A percentile compares a stretch with the other conserved stretches of the same genome.
phyloP scores from a whole-genome alignment of 2,797 vertebrate genomes.

The Myripristis jacobus region DNA sequence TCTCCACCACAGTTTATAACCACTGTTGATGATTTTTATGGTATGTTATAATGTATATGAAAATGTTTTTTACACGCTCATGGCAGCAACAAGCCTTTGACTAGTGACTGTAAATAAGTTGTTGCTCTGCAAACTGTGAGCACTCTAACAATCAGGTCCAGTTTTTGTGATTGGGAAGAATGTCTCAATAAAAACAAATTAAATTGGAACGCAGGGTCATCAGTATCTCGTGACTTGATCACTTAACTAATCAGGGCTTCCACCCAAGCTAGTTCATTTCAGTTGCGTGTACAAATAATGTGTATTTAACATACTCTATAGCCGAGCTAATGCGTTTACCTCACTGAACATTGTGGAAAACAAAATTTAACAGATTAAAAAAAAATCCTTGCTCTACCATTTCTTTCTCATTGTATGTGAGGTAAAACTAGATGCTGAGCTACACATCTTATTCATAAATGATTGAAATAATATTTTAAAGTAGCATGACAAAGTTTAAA shows the following conservation, averaged over 20 bases:
- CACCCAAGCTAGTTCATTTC: background rate
- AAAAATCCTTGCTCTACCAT: too few species aligned
- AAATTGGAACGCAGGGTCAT: slow-evolving; percentile 22
- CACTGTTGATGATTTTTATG: slow-evolving; percentile 76
- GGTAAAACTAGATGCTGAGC: background rate
- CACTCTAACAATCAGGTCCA: slow-evolving; percentile 70
- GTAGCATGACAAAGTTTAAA: too few species aligned
- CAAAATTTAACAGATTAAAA: too few species aligned
- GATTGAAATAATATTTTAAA: too few species aligned
- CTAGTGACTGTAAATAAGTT: slow-evolving; percentile 73
- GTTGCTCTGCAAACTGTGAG: slow-evolving; percentile 63
- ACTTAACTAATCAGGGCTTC: too few species aligned
- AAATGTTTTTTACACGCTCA: slow-evolving; percentile 73
- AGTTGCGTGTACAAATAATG: background rate
- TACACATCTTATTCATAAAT: too few species aligned
- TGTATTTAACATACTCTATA: background rate
- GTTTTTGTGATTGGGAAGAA: slow-evolving; percentile 71
- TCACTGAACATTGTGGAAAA: background rate
- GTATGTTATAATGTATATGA: slow-evolving; percentile 63
- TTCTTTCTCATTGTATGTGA: background rate
- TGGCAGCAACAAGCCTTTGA: slow-evolving; percentile 65
- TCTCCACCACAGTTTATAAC: slow-evolving; percentile 76
- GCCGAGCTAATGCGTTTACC: background rate
- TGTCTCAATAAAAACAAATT: slow-evolving; percentile 74
- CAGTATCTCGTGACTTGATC: background rate